Evolutionary conservation across 1,140 invertebrate genomes (phyloP).

Genomic region (Drosophila albomicans): DNA sequence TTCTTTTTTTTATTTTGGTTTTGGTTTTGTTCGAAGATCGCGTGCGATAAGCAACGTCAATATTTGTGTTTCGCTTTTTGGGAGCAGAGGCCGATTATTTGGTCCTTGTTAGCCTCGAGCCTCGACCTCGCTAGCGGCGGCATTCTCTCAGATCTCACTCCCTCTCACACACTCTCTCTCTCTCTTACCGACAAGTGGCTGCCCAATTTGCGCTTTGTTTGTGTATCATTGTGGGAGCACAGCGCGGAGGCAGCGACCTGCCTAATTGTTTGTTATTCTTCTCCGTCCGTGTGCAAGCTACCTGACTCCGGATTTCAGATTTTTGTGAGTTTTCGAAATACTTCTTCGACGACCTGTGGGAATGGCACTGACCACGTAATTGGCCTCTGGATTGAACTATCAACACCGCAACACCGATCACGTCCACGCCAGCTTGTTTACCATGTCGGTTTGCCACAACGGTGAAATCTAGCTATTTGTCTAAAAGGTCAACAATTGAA

Average conservation of each 20-base stretch:
- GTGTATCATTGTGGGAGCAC: constrained; percentile 63
- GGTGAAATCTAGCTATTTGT: constrained; percentile 57
- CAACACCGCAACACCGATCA: constrained; percentile 27
- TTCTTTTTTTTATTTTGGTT: no score
- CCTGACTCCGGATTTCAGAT: constrained; percentile 37
- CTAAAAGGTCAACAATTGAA: constrained; percentile 47
- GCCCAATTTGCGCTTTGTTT: constrained; percentile 74
- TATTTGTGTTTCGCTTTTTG: constrained; percentile 75
- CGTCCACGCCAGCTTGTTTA: constrained; percentile 16
- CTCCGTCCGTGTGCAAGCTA: constrained; percentile 41
- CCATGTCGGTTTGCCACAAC: constrained; percentile 29
- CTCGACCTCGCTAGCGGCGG: constrained; percentile 9
- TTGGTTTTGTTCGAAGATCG: constrained; percentile 54
- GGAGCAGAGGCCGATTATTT: constrained; percentile 59
- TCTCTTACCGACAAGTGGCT: constrained; percentile 66
- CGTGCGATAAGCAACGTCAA: constrained; percentile 83
- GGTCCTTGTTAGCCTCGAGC: constrained; percentile 49
- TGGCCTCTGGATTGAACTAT: constrained; percentile 51
- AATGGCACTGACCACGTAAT: constrained; percentile 49
- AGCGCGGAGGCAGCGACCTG: constrained; percentile 45
- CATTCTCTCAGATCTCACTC: constrained; percentile 30
- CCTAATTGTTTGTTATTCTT: constrained; percentile 74
- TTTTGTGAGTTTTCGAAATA: no score
- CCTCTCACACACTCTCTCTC: constrained; percentile 8
- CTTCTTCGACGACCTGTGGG: constrained; percentile 33